These are phyloP conservation scores for Drosophila lutescens DNA, from an alignment of 2,888 invertebrate species.

Conservation along the genomic window DNA sequence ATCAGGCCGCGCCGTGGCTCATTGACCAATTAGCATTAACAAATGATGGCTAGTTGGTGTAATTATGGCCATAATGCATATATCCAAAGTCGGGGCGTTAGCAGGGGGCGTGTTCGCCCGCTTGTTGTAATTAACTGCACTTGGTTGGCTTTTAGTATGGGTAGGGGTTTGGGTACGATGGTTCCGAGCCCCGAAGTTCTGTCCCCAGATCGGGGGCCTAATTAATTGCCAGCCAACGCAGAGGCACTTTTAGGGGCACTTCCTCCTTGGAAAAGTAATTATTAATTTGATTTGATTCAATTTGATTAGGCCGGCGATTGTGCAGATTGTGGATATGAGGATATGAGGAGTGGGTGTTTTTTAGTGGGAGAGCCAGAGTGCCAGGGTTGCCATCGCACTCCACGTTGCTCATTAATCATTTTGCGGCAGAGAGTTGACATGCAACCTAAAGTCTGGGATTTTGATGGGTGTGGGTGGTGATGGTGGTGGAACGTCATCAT, in stretches of 20 bases:
- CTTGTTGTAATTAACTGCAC: slow-evolving; percentile 59
- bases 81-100: slow-evolving; percentile 62
- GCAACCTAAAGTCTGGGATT: slow-evolving; percentile 27
- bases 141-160: slow-evolving; percentile 9
- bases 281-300: slow-evolving; percentile 80
- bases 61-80: slow-evolving; percentile 77
- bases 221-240: slow-evolving; percentile 65
- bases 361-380: slow-evolving; percentile 9
- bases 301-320: slow-evolving; percentile 65
- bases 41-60: slow-evolving; percentile 78
- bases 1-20: slow-evolving; percentile 44
- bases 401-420: slow-evolving; percentile 73
- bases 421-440: slow-evolving; percentile 51
- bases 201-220: slow-evolving; percentile 34
- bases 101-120: slow-evolving; percentile 54
- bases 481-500: slow-evolving; percentile 38
- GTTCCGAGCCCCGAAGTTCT: slow-evolving; percentile 7
- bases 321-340: slow-evolving; percentile 47
- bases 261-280: slow-evolving; percentile 75
- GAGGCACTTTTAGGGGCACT: slow-evolving; percentile 38
- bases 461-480: slow-evolving; percentile 10
- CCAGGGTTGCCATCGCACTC: slow-evolving; percentile 35
- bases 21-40: slow-evolving; percentile 79
- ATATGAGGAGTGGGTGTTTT: slow-evolving; percentile 12
- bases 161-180: not conserved